A percentile compares a stretch with the other conserved stretches of the same genome.
These are phyloP conservation scores for Xyrauchen texanus DNA, from an alignment of 2,113 vertebrate genomes.

Conservation along the genomic window DNA sequence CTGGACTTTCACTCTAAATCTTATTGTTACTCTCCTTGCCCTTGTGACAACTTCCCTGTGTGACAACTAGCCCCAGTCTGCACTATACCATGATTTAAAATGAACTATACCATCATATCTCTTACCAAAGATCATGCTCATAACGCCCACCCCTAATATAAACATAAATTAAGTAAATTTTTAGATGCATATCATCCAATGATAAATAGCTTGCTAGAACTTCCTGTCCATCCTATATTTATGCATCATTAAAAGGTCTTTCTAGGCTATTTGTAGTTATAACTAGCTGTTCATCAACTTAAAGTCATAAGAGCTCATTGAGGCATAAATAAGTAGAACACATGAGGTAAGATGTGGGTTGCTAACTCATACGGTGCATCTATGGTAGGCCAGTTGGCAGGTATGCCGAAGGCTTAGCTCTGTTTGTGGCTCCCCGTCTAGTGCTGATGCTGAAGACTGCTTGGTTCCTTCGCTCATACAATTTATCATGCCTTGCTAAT, in stretches of 20 bases:
- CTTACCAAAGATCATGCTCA: too few relatives aligned
- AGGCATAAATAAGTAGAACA: slow-evolving; percentile 58
- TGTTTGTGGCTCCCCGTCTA: slow-evolving; percentile 25
- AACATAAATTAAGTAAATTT: not conserved
- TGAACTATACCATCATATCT: too few relatives aligned
- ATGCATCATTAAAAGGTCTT: slow-evolving; percentile 42
- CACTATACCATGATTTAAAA: too few relatives aligned
- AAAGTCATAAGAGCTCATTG: slow-evolving; percentile 50
- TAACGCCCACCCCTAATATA: too few relatives aligned
- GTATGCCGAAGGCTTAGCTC: slow-evolving; percentile 56
- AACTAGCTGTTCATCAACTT: slow-evolving; percentile 23
- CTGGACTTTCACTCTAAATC: too few relatives aligned
- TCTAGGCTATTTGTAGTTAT: slow-evolving; percentile 38
- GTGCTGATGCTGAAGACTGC: slow-evolving; percentile 58
- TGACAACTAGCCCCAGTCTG: too few relatives aligned
- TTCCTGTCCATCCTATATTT: not conserved
- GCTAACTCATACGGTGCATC: slow-evolving; percentile 49
- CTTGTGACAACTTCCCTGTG: too few relatives aligned
- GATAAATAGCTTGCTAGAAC: not conserved
- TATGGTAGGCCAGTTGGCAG: slow-evolving; percentile 58
- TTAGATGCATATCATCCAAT: not conserved
- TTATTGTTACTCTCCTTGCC: too few relatives aligned
- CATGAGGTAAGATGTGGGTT: slow-evolving; percentile 53
- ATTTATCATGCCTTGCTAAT: slow-evolving; percentile 58
- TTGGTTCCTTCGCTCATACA: slow-evolving; percentile 57